Percentiles rank a stretch among this genome's conserved stretches.
These are phyloP conservation scores for Caenorhabditis becei DNA, from an alignment of 2,888 invertebrate genomes.

Conservation along the genomic window DNA sequence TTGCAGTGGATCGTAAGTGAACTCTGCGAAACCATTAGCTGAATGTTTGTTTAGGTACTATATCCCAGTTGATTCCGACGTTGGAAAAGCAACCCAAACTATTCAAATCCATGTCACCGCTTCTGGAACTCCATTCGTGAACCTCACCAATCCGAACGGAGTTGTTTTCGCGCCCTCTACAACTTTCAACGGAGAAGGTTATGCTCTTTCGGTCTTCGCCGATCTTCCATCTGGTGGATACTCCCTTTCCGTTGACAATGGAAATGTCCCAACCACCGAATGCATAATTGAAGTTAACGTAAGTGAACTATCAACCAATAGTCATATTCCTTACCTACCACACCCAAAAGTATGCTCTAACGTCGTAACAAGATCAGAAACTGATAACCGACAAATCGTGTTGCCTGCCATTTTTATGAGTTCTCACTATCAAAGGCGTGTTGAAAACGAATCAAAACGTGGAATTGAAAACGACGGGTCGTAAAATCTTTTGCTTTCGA, in stretches of 20 bases:
- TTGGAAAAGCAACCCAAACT: constrained; percentile 21
- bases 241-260: constrained; percentile 64
- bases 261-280: constrained; percentile 59
- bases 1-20: constrained; percentile 61
- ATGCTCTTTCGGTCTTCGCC: constrained; percentile 35
- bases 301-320: constrained; percentile 14
- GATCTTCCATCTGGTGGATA: constrained; percentile 65
- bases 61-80: constrained; percentile 61
- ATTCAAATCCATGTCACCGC: constrained; percentile 62
- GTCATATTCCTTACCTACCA: constrained; percentile 23
- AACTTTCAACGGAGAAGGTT: constrained; percentile 34
- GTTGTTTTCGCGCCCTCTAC: constrained; percentile 27
- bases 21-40: no score
- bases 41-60: constrained; percentile 65
- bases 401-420: constrained; percentile 52
- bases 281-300: constrained; percentile 72
- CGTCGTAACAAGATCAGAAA: constrained; percentile 53
- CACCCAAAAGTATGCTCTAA: constrained; percentile 4
- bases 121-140: constrained; percentile 60
- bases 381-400: constrained; percentile 42
- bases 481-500: constrained; percentile 41
- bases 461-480: constrained; percentile 35
- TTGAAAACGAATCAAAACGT: constrained; percentile 38
- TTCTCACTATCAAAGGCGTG: constrained; percentile 43
- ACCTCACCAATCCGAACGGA: constrained; percentile 59